Evolutionary conservation across 2,888 invertebrate species (phyloP), one percentile per base, ranked within the genome.

Genomic region (Noctuana brunneofusca): DNA sequence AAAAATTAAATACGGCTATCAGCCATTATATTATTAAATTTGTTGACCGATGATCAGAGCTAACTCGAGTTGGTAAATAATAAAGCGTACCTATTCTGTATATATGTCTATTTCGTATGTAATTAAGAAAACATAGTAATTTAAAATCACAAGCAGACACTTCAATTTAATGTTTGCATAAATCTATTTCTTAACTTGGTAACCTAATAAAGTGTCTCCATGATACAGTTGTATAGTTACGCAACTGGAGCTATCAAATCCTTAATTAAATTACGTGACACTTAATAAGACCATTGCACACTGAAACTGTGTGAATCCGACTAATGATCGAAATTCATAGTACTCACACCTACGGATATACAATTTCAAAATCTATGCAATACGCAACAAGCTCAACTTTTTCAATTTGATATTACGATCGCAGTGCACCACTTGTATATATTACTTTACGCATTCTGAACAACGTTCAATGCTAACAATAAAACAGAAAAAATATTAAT

Each of bases 401-500:
- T 18, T 6, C 1, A 1, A 12, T 43, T 18, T 38, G 11, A 14
- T 14, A 43, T 43, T 18, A 2, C 27, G 24, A 49, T 24, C 27
- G n/a, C 24, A 54, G 9, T 18, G 4, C 22, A 38, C 53, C 35
- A 49, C 27, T n/a, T 3, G 4, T 24, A 27, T n/a, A 41, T 41
- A 11, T 11, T 11, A 27, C 49, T 14, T 27, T 14, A 43, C 43
- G 43, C 18, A 38, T 14, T 43, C 18, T 43, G 18, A 43, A 27
- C 27, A 49, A 14, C 27, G 9, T 16, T 14, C 52, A 52, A 5
- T 32, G 32, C 11, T n/a, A 43, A 16, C 11, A 56, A 43, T 24
- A 20, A 43, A 52, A n/a, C 16, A 38, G 14, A 30, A 52, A 58
- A 54, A 53, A 59, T 43, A 46, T 20, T 57, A 57, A 32, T 57